Conservation (phyloP, 2,888 invertebrate species). For the Drosophila anomalata region DNA sequence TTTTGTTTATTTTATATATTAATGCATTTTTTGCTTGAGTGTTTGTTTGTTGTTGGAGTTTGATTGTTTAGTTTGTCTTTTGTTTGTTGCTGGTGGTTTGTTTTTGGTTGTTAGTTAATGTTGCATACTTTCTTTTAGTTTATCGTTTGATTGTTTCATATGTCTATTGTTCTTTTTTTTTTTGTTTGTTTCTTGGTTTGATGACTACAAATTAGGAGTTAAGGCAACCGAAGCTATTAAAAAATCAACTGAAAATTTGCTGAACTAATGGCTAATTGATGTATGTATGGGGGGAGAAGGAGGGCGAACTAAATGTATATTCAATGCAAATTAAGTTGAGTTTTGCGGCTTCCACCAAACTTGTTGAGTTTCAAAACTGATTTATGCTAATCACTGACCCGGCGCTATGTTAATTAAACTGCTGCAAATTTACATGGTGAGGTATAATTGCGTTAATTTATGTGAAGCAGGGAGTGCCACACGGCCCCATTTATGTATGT, state of each 20-base stretch:
- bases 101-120: slow-evolving; percentile 75
- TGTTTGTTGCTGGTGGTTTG: slow-evolving; percentile 63
- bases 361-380: slow-evolving; percentile 60
- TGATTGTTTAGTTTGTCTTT: slow-evolving; percentile 53
- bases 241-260: slow-evolving; percentile 30
- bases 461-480: not conserved
- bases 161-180: slow-evolving; percentile 42
- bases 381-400: slow-evolving; percentile 57
- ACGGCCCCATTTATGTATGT: not conserved
- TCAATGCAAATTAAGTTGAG: slow-evolving; percentile 26
- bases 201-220: slow-evolving; percentile 64
- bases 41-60: slow-evolving; percentile 39
- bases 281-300: slow-evolving; percentile 12
- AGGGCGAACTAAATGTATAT: slow-evolving; percentile 54
- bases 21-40: slow-evolving; percentile 76
- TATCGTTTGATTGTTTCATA: slow-evolving; percentile 57
- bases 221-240: slow-evolving; percentile 39
- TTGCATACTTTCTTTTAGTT: slow-evolving; percentile 77
- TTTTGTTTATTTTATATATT: slow-evolving; percentile 73
- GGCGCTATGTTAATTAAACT: slow-evolving; percentile 49
- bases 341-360: slow-evolving; percentile 42
- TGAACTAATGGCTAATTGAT: slow-evolving; percentile 38
- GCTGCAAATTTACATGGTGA: slow-evolving; percentile 35
- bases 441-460: slow-evolving; percentile 47
- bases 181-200: slow-evolving; percentile 30